Base-by-base conservation (phyloP, 2,888 invertebrate genomes). In the Creontiades dilutus region DNA sequence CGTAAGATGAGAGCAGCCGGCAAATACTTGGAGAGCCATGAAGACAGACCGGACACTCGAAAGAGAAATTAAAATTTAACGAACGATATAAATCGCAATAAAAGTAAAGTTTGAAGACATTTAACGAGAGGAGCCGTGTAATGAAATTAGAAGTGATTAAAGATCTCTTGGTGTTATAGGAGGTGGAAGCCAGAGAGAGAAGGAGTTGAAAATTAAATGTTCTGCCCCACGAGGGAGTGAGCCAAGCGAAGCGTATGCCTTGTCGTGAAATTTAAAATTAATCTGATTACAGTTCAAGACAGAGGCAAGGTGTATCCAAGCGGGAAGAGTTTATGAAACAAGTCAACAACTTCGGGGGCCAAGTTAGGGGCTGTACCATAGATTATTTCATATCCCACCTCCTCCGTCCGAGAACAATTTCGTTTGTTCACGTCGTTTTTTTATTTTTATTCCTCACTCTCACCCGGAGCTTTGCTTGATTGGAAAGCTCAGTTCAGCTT, bases 251-350 rank as follows among this genome's bases (percentile, higher is more conserved):
- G 87, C 87, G 87, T 76, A 87, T 87, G 87, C 87, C 76, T 52
- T 87, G 87, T 87, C 87, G 87, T 87, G 87, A 87, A 87, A 87
- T 87, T 87, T 87, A 87, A 87, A 87, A 87, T 87, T 87, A 87
- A 87, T 87, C 87, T 87, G 87, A 87, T 87, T 87, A 87, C 87
- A 87, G 87, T 76, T 76, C 87, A 87, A 87, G 87, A 87, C 87
- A 87, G 87, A 87, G 87, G 87, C 48, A 87, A 87, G 87, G 87
- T 87, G 87, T 78, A 87, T 37, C 87, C 87, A 76, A 87, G 87
- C 87, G 87, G 37, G 37, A 48, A 61, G 87, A 76, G 87, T 87
- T 87, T 87, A 87, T 87, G 87, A 87, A 87, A 87, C 87, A 87
- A 87, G 87, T 87, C 87, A 87, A 87, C 87, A 87, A 87, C 86